Evolutionary conservation across 2,888 invertebrate species (phyloP), one percentile per base, ranked within the genome.

Genomic region (Spatulosminthurus flaviceps): DNA sequence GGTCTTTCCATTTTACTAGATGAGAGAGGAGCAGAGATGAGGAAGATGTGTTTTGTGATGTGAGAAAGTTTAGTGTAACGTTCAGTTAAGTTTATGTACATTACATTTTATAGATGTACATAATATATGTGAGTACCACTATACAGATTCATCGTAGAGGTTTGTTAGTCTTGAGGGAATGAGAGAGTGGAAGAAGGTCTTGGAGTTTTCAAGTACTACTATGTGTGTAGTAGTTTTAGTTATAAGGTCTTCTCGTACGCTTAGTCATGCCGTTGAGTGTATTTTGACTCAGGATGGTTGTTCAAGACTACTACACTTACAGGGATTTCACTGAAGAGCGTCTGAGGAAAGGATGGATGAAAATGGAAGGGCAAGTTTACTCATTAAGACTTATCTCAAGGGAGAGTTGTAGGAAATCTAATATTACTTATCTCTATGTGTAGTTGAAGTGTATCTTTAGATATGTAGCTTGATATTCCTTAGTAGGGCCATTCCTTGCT

Each of bases 291-390:
- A 13, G 26, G 67, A 51, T 72, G 42, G 34, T 72, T 72, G 42
- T 72, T 41, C 0, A 24, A 29, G 42, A 16, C 21, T 41, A 42
- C 26, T 24, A 72, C 43, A n/a, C 41, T 21, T 72, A 72, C 29
- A 67, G 67, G 72, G 43, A 43, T 71, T 71, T 71, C 29, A 9
- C 51, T 51, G 51, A 51, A 73, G 51, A 51, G 73, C 42, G 72
- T 22, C 24, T 13, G 72, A 72, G 72, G 41, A 72, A 72, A 72
- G 71, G n/a, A 41, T 64, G 22, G 74, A 73, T 73, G 73, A 24
- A 60, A 73, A 60, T 73, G 60, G 72, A 74, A 74, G 64, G 74
- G 74, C 74, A 74, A 74, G 74, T 74, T 74, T 74, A 74, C 64
- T 74, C 74, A 74, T 74, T 74, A 74, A 61, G 61, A 61, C 28